phyloP scores from a whole-genome alignment of 2,113 vertebrate species.

The Melanocharis versteri region DNA sequence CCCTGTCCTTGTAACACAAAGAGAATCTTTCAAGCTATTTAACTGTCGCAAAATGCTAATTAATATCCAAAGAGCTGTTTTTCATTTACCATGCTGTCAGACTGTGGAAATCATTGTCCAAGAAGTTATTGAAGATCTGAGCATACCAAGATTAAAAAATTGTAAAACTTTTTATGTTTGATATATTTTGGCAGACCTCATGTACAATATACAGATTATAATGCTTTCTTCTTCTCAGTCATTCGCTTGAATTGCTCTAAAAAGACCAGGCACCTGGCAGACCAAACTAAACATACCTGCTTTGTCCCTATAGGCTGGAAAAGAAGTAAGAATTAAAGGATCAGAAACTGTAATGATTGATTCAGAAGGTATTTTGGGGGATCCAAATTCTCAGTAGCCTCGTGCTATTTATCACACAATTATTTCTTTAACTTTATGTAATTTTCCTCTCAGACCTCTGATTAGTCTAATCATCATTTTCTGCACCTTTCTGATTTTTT shows the following conservation, averaged over 20 bases:
- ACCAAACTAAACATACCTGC: not conserved
- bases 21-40: not conserved
- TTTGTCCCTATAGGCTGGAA: not conserved
- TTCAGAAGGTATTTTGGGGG: not conserved
- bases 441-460: not conserved
- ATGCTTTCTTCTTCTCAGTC: not conserved
- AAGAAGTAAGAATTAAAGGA: not conserved
- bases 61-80: not conserved
- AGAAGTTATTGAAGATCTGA: not conserved
- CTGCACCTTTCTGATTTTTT: not conserved
- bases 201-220: rapidly evolving
- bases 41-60: not conserved
- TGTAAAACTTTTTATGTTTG: not conserved
- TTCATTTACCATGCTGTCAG: not conserved
- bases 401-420: not conserved
- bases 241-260: not conserved
- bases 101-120: not conserved
- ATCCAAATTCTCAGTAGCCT: not conserved
- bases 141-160: not conserved
- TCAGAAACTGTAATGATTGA: not conserved
- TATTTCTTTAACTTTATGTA: not conserved
- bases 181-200: not conserved
- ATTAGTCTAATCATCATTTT: not conserved
- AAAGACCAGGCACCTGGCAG: not conserved
- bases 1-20: not conserved